Evolutionary conservation across 2,113 vertebrate species (phyloP).

Genomic region (Gorsachius goisagi): DNA sequence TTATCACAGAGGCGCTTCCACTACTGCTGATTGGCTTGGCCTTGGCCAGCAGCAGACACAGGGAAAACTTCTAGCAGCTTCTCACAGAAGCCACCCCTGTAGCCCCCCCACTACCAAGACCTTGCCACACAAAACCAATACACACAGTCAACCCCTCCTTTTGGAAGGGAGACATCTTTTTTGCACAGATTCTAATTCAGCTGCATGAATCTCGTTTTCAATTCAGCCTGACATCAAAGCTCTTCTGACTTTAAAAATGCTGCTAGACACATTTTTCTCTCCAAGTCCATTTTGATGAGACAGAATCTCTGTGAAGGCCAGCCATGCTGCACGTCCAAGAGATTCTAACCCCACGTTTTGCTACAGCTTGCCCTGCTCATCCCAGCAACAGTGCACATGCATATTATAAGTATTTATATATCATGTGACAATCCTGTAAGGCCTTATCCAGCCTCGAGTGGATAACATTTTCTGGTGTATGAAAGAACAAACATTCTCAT

Average conservation of each 20-base stretch:
- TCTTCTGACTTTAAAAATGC: background rate
- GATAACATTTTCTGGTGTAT: background rate
- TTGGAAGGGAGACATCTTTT: background rate
- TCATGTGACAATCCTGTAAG: background rate
- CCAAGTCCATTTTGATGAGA: background rate
- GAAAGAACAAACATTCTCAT: background rate
- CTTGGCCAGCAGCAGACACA: too few species aligned
- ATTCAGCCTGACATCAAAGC: background rate
- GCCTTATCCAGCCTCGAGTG: background rate
- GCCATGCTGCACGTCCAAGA: background rate
- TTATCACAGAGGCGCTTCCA: too few species aligned
- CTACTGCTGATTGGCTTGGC: too few species aligned
- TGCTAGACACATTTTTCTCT: background rate
- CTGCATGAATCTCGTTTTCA: background rate
- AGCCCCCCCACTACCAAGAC: too few species aligned
- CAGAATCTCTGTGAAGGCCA: background rate
- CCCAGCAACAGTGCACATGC: background rate
- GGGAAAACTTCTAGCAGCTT: too few species aligned
- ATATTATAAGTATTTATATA: background rate
- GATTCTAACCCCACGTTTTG: background rate
- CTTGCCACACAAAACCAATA: too few species aligned
- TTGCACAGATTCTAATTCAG: background rate
- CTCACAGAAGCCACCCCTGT: too few species aligned
- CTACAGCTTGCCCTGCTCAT: background rate
- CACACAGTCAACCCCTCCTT: background rate